Percentiles rank a stretch among this genome's conserved stretches.
Evolutionary conservation across 2,888 invertebrate species (phyloP).

Genomic region (Ornithoptera alexandrae): DNA sequence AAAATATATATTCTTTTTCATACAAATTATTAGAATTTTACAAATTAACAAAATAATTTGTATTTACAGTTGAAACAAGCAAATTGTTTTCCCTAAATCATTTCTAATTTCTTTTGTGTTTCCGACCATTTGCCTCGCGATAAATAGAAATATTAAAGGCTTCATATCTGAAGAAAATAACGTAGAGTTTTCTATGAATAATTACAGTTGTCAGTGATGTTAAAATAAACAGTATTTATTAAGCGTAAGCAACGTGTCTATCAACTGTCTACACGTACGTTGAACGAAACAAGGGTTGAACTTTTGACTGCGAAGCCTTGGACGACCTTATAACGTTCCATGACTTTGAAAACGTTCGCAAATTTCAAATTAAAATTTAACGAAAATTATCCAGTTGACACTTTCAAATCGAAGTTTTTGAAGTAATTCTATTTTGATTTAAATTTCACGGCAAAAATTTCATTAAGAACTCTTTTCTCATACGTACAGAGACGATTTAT

Average conservation of each 20-base stretch:
- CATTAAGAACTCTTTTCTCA: not conserved
- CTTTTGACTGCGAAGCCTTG: conserved; percentile 8
- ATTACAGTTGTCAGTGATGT: conserved; percentile 27
- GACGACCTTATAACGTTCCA: conserved; percentile 28
- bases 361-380: conserved; percentile 21
- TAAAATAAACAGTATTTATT: conserved; percentile 26
- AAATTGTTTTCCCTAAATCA: not conserved
- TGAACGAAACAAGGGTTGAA: conserved; percentile 30
- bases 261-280: conserved; percentile 29
- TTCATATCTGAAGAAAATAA: conserved; percentile 10
- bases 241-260: conserved; percentile 24
- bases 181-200: conserved; percentile 21
- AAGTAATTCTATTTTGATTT: conserved; percentile 14
- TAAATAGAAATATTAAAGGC: not conserved
- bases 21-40: not conserved
- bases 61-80: not conserved
- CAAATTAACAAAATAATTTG: too few relatives aligned
- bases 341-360: conserved; percentile 26
- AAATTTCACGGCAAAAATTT: conserved; percentile 8
- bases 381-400: conserved; percentile 18
- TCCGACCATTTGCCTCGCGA: not conserved
- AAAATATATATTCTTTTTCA: not conserved
- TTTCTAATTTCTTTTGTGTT: not conserved
- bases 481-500: too few relatives aligned
- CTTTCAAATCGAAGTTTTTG: conserved; percentile 7